phyloP scores from a whole-genome alignment of 2,888 invertebrate genomes.

The Zygothrica quintamaculata region DNA sequence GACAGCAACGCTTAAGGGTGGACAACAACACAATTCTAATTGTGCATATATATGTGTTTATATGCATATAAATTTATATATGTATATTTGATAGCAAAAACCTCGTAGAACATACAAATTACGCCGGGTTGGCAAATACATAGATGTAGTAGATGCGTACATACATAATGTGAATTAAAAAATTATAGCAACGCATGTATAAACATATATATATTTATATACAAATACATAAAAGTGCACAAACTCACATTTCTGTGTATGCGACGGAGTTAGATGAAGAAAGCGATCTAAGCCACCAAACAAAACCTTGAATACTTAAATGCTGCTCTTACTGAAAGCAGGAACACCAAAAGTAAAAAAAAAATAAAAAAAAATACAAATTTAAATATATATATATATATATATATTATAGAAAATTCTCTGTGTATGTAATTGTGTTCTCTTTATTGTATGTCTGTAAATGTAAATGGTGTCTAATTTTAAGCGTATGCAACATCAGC shows the following conservation, averaged over 20 bases:
- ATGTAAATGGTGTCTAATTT: slow-evolving; percentile 70
- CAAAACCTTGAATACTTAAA: neutral
- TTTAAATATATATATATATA: no score
- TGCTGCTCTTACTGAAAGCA: no score
- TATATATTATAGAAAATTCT: slow-evolving; percentile 22
- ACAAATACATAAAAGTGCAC: no score
- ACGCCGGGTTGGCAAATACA: slow-evolving; percentile 7
- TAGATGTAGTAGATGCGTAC: slow-evolving; percentile 4
- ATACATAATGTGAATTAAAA: no score
- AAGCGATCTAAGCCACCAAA: neutral
- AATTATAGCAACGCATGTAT: neutral
- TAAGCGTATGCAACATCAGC: slow-evolving; percentile 28
- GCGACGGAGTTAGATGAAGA: neutral
- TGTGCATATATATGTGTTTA: neutral
- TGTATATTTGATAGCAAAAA: neutral
- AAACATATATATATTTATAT: no score
- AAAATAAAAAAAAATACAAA: neutral
- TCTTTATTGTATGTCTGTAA: slow-evolving; percentile 63
- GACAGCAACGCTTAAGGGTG: no score
- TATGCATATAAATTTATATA: neutral
- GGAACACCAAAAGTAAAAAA: slow-evolving; percentile 3
- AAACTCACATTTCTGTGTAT: no score
- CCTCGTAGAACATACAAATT: no score
- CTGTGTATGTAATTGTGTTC: slow-evolving; percentile 65
- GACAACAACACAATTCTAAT: neutral